Base-by-base conservation (phyloP, 2,797 vertebrate genomes). In the Spea hammondii region DNA sequence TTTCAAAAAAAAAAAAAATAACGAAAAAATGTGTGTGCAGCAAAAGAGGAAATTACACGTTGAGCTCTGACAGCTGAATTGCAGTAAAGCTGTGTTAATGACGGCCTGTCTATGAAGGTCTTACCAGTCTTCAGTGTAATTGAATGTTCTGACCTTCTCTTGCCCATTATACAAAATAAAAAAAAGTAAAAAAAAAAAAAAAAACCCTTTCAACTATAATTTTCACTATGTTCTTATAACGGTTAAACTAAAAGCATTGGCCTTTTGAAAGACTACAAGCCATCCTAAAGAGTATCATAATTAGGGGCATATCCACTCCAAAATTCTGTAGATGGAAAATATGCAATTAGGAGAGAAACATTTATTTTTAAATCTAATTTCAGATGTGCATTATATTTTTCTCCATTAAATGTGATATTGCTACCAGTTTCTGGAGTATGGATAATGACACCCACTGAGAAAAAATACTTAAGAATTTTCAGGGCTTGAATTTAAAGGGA, bases 111-210 rank as follows among this genome's bases (percentile, higher is more conserved):
- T 60, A 13, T 55, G 55, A 65, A 87, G 46, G 65, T 48, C 81
- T 85, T 70, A 79, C 74, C 76, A 84, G 74, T 11, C 47, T 83
- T 83, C 71, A 14, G 49, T 75, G 76, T 86, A 87, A 85, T 78
- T 86, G 72, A 83, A 86, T 83, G 77, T 53, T 81, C 80, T 88
- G 79, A 84, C 62, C 76, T 86, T 86, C 85, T 84, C 47, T 70
- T 84, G 65, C 10, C 57, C 59, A 72, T 86, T 84, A 76, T 77
- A 13, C 48, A 70, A 80, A 83, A 86, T 72, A 86, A 85, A 83
- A 84, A 84, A 81, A 84, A 85, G 83, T 84, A 32, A 84, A 81
- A 84, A 67, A 13, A 67, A 67, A 55, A 66, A 82, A 86, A 84
- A 73, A 79, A 64, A 85, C 57, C 13, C 70, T 86, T 85, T 78